A percentile compares a stretch with the other conserved stretches of the same genome.
phyloP scores from a whole-genome alignment of 2,888 invertebrate genomes.

The Phania funesta region DNA sequence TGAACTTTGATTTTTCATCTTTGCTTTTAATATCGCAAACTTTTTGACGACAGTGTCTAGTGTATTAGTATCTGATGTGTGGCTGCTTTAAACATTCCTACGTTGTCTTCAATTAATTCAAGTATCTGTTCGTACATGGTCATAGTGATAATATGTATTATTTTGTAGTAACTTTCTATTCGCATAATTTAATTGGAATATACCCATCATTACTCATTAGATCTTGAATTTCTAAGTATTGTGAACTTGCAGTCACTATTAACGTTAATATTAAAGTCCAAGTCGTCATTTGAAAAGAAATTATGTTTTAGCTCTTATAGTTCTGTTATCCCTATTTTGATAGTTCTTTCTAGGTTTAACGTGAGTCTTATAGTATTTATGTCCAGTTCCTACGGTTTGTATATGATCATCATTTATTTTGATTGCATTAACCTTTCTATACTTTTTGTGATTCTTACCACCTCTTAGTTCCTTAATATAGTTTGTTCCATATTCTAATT shows the following conservation, averaged over 20 bases:
- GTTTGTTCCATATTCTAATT: background rate
- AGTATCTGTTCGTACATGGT: background rate
- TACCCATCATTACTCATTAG: conserved; percentile 64
- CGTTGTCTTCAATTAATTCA: background rate
- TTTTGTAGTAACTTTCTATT: conserved; percentile 54
- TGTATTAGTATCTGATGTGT: background rate
- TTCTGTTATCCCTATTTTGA: background rate
- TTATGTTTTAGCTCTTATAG: background rate
- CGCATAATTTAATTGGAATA: conserved; percentile 51
- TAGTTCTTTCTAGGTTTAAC: background rate
- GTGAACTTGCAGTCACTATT: conserved; percentile 35
- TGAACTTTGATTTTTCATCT: background rate
- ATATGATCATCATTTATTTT: conserved; percentile 1
- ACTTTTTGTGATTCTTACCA: background rate
- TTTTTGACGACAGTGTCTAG: conserved; percentile 13
- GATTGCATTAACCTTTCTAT: background rate
- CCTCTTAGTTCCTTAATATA: too few relatives aligned
- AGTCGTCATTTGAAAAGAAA: conserved; percentile 4
- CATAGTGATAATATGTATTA: conserved; percentile 57
- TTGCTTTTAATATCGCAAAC: conserved; percentile 30
- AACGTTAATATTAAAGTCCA: background rate
- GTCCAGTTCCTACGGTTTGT: background rate
- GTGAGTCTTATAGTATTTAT: conserved; percentile 11
- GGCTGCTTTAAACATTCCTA: background rate
- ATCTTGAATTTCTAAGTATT: conserved; percentile 48